Evolutionary conservation across 2,797 vertebrate genomes (phyloP).

Genomic region (Eleutherodactylus coqui): DNA sequence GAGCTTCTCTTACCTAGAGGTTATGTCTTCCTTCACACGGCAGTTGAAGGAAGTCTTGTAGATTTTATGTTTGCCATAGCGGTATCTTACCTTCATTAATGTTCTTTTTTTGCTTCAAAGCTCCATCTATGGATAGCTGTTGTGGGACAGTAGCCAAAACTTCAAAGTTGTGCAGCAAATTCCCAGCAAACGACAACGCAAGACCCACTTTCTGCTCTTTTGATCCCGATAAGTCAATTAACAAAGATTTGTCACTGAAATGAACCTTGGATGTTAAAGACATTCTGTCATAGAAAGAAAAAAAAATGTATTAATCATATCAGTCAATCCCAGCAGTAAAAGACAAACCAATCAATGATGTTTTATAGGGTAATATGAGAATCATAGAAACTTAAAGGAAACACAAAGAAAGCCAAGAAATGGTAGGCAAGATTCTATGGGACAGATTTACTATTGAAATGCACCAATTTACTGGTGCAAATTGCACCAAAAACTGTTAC

Average conservation of each 20-base stretch:
- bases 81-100: conserved; percentile 73
- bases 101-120: conserved; percentile 72
- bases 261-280: conserved; percentile 74
- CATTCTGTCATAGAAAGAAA: conserved; percentile 70
- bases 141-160: conserved; percentile 72
- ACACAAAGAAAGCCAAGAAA: neutral
- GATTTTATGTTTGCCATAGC: neutral
- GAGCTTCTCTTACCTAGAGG: neutral
- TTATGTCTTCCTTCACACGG: neutral
- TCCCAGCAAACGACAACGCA: conserved; percentile 74
- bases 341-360: neutral
- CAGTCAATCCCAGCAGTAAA: neutral
- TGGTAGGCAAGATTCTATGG: neutral
- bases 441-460: too few species aligned
- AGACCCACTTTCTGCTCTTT: conserved; percentile 68
- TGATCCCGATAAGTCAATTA: conserved; percentile 63
- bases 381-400: neutral
- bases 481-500: too few species aligned
- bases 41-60: neutral
- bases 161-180: conserved; percentile 75
- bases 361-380: neutral
- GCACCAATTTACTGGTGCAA: too few species aligned
- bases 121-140: conserved; percentile 73
- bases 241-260: conserved; percentile 70
- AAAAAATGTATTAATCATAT: conserved; percentile 22